These are phyloP conservation scores for Lethrus apterus DNA, from an alignment of 1,140 invertebrate genomes.

Conservation along the genomic window DNA sequence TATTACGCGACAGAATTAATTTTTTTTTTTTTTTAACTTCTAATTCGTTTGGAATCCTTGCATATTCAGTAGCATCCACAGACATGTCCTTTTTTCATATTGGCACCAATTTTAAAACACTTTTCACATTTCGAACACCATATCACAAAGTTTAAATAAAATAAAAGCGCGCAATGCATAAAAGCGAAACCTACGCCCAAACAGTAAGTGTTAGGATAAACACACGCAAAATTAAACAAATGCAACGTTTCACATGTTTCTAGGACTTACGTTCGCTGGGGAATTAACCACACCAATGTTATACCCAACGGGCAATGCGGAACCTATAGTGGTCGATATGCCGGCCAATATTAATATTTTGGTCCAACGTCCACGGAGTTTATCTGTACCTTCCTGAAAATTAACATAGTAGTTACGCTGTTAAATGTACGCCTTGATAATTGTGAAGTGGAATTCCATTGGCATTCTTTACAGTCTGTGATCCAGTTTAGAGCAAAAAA, in stretches of 20 bases:
- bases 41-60: too few relatives aligned
- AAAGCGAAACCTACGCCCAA: too few relatives aligned
- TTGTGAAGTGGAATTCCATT: background rate
- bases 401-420: background rate
- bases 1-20: too few relatives aligned
- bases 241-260: too few relatives aligned
- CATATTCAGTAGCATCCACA: too few relatives aligned
- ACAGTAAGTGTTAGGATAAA: too few relatives aligned
- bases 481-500: background rate
- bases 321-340: slow-evolving; percentile 65
- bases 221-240: too few relatives aligned
- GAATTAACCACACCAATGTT: slow-evolving; percentile 86
- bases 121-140: background rate
- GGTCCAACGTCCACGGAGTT: slow-evolving; percentile 44
- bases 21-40: too few relatives aligned
- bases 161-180: too few relatives aligned
- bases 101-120: background rate
- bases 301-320: slow-evolving; percentile 79
- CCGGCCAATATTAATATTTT: slow-evolving; percentile 52
- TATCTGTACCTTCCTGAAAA: background rate
- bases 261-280: slow-evolving; percentile 58
- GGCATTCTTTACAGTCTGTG: background rate
- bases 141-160: background rate
- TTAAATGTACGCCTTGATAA: too few relatives aligned
- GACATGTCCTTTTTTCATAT: too few relatives aligned